Evolutionary conservation across 2,113 vertebrate genomes (phyloP).

Genomic region (Trematocara macrostoma): DNA sequence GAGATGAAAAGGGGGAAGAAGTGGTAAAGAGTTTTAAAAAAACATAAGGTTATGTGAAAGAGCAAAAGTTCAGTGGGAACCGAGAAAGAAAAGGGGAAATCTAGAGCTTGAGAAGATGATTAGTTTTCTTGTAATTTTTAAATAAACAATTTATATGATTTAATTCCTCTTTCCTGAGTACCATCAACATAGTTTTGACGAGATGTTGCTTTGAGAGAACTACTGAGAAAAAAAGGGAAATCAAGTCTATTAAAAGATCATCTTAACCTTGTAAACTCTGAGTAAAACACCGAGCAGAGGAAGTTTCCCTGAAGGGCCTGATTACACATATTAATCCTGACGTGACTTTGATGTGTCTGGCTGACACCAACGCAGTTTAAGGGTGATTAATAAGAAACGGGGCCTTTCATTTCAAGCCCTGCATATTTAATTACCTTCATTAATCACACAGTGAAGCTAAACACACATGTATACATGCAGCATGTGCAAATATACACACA

Average conservation of each 20-base stretch:
- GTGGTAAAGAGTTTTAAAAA: not conserved
- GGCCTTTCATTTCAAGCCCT: conserved; percentile 17
- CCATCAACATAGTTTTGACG: not conserved
- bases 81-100: not conserved
- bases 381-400: conserved; percentile 59
- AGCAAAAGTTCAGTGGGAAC: not conserved
- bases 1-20: not conserved
- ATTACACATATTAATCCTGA: conserved; percentile 29
- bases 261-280: not conserved
- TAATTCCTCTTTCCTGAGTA: not conserved
- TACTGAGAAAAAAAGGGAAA: not conserved
- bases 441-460: conserved; percentile 34
- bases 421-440: conserved; percentile 56
- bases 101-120: not conserved
- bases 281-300: not conserved
- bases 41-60: not conserved
- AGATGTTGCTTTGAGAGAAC: not conserved
- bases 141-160: not conserved
- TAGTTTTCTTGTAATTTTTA: not conserved
- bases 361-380: conserved; percentile 10
- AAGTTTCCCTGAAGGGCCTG: not conserved
- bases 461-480: not conserved
- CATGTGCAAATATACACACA: not conserved
- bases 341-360: conserved; percentile 20
- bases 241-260: not conserved